A percentile compares a stretch with the other conserved stretches of the same genome.
These are phyloP conservation scores for Yponomeuta plumbellus DNA, from an alignment of 2,888 invertebrate genomes.

Conservation along the genomic window DNA sequence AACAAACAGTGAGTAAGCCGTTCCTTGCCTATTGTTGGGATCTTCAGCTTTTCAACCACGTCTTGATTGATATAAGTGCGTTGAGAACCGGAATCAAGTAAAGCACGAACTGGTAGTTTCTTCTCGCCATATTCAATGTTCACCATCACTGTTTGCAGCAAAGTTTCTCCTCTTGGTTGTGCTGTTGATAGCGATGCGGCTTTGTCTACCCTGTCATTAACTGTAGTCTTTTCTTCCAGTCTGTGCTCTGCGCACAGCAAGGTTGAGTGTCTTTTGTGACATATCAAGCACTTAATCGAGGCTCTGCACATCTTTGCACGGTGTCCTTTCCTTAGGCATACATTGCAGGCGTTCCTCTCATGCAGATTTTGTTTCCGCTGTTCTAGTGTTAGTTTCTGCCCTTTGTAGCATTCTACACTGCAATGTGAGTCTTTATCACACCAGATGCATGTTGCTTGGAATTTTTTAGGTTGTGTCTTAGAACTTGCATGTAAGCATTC, in stretches of 20 bases:
- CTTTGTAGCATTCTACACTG: slow-evolving; percentile 15
- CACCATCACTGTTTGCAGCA: slow-evolving; percentile 17
- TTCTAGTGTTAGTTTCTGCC: too few species aligned
- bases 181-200: background rate
- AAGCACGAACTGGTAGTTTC: background rate
- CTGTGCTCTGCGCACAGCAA: background rate
- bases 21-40: slow-evolving; percentile 1
- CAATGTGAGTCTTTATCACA: background rate
- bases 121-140: background rate
- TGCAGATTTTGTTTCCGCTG: slow-evolving; percentile 5
- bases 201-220: too few species aligned
- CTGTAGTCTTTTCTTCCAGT: too few species aligned
- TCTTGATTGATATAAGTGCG: slow-evolving; percentile 15
- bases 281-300: slow-evolving; percentile 11
- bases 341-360: slow-evolving; percentile 9
- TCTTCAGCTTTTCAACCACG: background rate
- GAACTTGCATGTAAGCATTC: background rate
- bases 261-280: slow-evolving; percentile 11
- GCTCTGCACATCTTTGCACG: slow-evolving; percentile 5
- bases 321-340: slow-evolving; percentile 16
- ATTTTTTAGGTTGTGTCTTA: too few species aligned
- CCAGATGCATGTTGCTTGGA: too few species aligned
- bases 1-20: slow-evolving; percentile 14
- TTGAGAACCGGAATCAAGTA: slow-evolving; percentile 18
- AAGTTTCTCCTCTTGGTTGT: too few species aligned